Percentiles rank a stretch among this genome's conserved stretches.
Conservation (phyloP, 1,140 invertebrate genomes). For the Eufriesea mexicana region DNA sequence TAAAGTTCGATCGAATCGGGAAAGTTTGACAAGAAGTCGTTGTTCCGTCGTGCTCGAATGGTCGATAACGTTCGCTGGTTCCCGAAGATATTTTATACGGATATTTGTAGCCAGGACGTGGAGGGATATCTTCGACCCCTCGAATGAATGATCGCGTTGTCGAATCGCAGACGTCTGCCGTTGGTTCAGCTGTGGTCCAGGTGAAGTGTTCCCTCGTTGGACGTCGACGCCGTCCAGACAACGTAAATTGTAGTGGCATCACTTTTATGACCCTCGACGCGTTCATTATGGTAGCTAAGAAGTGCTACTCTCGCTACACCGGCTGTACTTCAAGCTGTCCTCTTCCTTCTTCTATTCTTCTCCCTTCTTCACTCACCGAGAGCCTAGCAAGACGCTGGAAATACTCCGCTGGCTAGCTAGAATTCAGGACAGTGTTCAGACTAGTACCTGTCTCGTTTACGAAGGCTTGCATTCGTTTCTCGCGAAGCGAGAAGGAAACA, state of each 20-base stretch:
- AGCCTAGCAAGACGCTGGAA: slow-evolving; percentile 3
- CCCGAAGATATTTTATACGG: background rate
- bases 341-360: background rate
- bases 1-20: slow-evolving; percentile 10
- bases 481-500: background rate
- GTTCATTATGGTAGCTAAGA: slow-evolving; percentile 57
- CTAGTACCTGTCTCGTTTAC: background rate
- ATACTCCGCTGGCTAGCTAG: background rate
- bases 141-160: too few species aligned
- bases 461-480: background rate
- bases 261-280: slow-evolving; percentile 56
- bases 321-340: slow-evolving; percentile 27
- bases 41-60: background rate
- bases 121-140: background rate
- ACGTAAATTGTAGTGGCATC: slow-evolving; percentile 63
- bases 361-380: slow-evolving; percentile 20
- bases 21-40: background rate
- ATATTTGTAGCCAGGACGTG: background rate
- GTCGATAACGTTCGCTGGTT: background rate
- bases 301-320: slow-evolving; percentile 36
- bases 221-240: slow-evolving; percentile 59
- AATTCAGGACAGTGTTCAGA: slow-evolving; percentile 27
- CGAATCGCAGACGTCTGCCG: slow-evolving; percentile 2
- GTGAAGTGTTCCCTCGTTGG: slow-evolving; percentile 37
- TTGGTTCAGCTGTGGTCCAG: slow-evolving; percentile 4